These are phyloP conservation scores for Drosophila formosana DNA, from an alignment of 2,888 invertebrate genomes.

Conservation along the genomic window DNA sequence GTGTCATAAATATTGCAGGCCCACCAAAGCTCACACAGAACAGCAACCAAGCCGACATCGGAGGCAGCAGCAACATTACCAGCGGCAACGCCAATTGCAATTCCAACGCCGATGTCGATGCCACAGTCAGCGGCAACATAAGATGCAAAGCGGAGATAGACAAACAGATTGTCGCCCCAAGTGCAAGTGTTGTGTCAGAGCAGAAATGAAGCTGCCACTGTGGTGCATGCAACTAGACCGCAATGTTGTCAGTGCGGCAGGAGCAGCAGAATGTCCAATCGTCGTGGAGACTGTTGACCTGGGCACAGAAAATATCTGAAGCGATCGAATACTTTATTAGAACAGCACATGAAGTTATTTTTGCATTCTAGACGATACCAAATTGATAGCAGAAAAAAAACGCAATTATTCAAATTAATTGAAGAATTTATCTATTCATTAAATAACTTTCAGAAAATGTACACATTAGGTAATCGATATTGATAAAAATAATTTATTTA, in stretches of 20 bases:
- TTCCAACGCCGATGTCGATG: neutral
- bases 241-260: neutral
- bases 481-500: too few species aligned
- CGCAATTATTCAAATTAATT: too few species aligned
- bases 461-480: too few species aligned
- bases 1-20: slow-evolving; percentile 73
- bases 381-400: too few species aligned
- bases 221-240: slow-evolving; percentile 4
- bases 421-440: too few species aligned
- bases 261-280: too few species aligned
- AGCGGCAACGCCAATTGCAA: neutral
- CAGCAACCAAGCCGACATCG: neutral
- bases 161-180: slow-evolving; percentile 78
- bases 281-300: too few species aligned
- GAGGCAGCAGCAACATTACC: neutral
- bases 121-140: slow-evolving; percentile 1
- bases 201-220: slow-evolving; percentile 12
- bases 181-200: slow-evolving; percentile 51
- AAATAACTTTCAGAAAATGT: too few species aligned
- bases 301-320: too few species aligned
- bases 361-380: too few species aligned
- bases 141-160: slow-evolving; percentile 71
- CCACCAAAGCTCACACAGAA: slow-evolving; percentile 42
- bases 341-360: too few species aligned
- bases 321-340: too few species aligned